Base-by-base conservation (phyloP, 2,797 vertebrate genomes). In the Coluber constrictor region DNA sequence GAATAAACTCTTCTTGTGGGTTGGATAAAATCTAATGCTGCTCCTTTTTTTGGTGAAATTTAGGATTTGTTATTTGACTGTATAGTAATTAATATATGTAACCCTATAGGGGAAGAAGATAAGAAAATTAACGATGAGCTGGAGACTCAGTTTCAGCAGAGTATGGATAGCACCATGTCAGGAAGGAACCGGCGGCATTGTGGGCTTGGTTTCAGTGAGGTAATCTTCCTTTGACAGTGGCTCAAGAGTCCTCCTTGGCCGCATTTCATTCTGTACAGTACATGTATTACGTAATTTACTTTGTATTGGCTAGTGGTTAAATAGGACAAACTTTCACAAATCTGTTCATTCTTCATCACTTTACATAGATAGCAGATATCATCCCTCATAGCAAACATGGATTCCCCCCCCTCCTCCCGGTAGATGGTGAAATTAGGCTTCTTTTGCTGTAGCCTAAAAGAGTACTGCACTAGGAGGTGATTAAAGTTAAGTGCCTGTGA, bases 141-240 rank as follows among this genome's bases (percentile, higher is more conserved):
- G 93, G 99, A 99, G 97, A 97, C 98, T 93, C 99, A 99, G 95
- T 99, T 98, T 96, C 98, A 99, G 88, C 99, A 99, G 95, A 98
- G 99, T 95, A 98, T 99, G 98, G 99, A 99, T 70, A 99, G 98
- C 93, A 99, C 98, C 83, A 97, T 99, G 95, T 99, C 99, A 0
- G 99, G 99, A 74, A 97, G 99, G 90, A 98, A 99, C 96, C 97
- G 98, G 90, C 98, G 99, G 95, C 99, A 99, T 94, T 99, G 98
- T 16, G 99, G 99, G 59, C 98, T 99, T 66, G 99, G 99, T 16
- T 99, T 99, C 97, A 99, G 97, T 88, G 99, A 99, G 98, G 99
- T 98, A 97, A 93, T 88, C 90, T 90, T 55, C 92, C 92, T 92
- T 86, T 90, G 87, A 2, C 32, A 20, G 9, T 37, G 10, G 56